Conservation (phyloP, 2,113 vertebrate genomes). For the Corythornis cristatus region DNA sequence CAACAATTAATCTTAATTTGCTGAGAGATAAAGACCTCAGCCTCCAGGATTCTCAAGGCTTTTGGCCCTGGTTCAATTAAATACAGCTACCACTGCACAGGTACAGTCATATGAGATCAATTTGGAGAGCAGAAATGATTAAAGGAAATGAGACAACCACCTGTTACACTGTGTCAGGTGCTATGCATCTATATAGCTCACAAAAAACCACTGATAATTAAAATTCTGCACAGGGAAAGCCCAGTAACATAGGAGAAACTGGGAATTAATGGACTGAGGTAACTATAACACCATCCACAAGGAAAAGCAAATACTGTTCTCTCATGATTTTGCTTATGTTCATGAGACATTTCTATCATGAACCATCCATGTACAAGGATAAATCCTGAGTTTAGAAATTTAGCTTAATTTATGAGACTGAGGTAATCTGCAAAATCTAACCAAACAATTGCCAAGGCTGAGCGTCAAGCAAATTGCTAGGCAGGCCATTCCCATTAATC, state of each 20-base stretch:
- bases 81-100: background rate
- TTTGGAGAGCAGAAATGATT: background rate
- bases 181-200: background rate
- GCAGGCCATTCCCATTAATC: background rate
- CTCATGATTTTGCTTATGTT: background rate
- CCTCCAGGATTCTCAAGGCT: background rate
- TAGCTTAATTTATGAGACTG: background rate
- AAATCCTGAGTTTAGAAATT: background rate
- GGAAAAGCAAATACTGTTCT: background rate
- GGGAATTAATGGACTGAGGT: background rate
- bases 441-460: background rate
- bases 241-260: background rate
- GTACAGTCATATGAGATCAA: background rate
- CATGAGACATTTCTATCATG: background rate
- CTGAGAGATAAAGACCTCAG: background rate
- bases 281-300: background rate
- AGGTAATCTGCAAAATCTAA: background rate
- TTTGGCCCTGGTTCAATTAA: background rate
- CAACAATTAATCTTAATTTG: background rate
- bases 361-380: background rate
- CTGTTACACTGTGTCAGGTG: background rate
- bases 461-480: background rate
- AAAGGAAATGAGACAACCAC: background rate
- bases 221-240: background rate
- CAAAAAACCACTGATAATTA: background rate